Percentiles rank a stretch among this genome's conserved stretches.
These are phyloP conservation scores for Coturnix japonica DNA, from an alignment of 2,113 vertebrate genomes.

Conservation along the genomic window DNA sequence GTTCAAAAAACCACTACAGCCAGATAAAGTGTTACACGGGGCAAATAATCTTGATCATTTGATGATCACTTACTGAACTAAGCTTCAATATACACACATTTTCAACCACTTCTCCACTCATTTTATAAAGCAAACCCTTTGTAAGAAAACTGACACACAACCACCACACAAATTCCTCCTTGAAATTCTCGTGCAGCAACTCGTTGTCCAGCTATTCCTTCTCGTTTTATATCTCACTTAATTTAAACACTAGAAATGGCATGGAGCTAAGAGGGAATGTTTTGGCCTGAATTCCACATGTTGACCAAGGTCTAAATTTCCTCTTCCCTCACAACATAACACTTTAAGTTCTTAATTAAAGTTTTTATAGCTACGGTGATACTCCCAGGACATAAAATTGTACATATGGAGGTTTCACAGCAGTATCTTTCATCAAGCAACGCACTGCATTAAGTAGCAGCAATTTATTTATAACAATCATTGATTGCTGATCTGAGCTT, in stretches of 20 bases:
- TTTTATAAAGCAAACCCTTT: not conserved
- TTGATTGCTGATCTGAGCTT: not conserved
- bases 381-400: not conserved
- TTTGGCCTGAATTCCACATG: not conserved
- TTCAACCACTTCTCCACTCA: not conserved
- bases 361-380: not conserved
- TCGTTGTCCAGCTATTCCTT: not conserved
- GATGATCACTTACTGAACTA: not conserved
- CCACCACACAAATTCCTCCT: not conserved
- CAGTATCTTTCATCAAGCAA: not conserved
- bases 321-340: not conserved
- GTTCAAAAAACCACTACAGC: not conserved
- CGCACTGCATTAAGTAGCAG: not conserved
- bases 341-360: not conserved
- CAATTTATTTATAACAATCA: not conserved
- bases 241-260: not conserved
- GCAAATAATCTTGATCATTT: not conserved
- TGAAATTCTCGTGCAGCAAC: not conserved
- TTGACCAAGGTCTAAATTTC: not conserved
- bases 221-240: not conserved
- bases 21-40: not conserved
- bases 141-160: not conserved
- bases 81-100: not conserved
- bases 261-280: not conserved
- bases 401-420: not conserved